A percentile compares a stretch with the other conserved stretches of the same genome.
These are phyloP conservation scores for Donacobius atricapilla DNA, from an alignment of 2,113 vertebrate species.

Conservation along the genomic window DNA sequence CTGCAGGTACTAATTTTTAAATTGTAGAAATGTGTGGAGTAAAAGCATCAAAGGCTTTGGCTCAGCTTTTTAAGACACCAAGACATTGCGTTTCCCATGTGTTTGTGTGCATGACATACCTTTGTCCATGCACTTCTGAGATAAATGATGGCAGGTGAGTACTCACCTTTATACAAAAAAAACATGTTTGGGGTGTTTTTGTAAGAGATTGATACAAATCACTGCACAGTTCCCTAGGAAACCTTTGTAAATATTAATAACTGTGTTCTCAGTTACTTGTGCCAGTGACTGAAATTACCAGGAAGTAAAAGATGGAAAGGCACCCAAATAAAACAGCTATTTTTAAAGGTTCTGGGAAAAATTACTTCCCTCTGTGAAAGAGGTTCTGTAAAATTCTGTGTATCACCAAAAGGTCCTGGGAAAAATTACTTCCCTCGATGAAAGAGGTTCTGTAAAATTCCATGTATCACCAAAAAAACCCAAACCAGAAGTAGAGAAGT, in stretches of 20 bases:
- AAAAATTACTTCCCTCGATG: rapidly evolving
- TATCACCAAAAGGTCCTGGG: not conserved
- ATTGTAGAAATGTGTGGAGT: not conserved
- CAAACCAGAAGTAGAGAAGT: not conserved
- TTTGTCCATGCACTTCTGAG: not conserved
- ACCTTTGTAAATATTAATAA: not conserved
- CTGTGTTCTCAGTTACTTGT: not conserved
- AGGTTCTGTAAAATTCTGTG: not conserved
- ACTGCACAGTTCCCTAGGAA: not conserved
- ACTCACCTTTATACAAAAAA: not conserved
- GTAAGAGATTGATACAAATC: not conserved
- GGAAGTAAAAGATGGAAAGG: not conserved
- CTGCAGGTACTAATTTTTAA: not conserved
- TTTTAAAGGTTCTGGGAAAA: not conserved
- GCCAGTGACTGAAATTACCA: not conserved
- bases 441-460: not conserved
- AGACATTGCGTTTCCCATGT: not conserved
- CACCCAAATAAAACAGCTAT: not conserved
- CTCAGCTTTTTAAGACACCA: not conserved
- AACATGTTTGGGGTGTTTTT: not conserved
- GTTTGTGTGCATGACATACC: not conserved
- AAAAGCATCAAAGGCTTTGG: not conserved
- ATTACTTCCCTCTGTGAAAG: rapidly evolving
- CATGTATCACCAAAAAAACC: not conserved
- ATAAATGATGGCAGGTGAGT: not conserved